phyloP scores from a whole-genome alignment of 1,140 invertebrate genomes.

The roundworm (Caenorhabditis elegans) region DNA sequence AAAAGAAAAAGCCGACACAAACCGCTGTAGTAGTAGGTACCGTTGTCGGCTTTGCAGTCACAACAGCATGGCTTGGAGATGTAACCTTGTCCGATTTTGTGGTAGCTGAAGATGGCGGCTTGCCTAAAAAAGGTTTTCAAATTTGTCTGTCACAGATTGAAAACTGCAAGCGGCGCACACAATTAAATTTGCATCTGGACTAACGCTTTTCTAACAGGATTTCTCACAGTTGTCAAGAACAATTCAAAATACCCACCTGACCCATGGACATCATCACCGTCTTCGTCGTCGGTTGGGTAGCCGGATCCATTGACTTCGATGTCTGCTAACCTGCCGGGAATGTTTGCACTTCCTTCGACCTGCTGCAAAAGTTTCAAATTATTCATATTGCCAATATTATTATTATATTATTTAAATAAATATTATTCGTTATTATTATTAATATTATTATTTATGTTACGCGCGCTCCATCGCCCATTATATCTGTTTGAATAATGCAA shows the following conservation, averaged over 20 bases:
- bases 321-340: background rate
- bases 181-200: conserved; percentile 12
- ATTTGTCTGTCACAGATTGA: too few species aligned
- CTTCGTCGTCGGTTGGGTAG: conserved; percentile 18
- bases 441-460: conserved; percentile 4
- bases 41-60: background rate
- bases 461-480: background rate
- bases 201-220: background rate
- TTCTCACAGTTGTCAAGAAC: background rate
- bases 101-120: background rate
- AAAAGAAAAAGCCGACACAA: background rate
- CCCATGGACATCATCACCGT: conserved; percentile 11
- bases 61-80: background rate
- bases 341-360: conserved; percentile 16
- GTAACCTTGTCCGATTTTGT: background rate
- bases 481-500: conserved; percentile 31
- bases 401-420: background rate
- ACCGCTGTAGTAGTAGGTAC: conserved; percentile 12
- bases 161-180: too few species aligned
- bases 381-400: background rate
- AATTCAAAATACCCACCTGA: background rate
- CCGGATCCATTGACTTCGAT: conserved; percentile 26
- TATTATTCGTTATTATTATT: background rate
- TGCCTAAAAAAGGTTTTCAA: background rate
- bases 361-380: background rate